Conservation (phyloP, 30 jellyfish, hydroid and myxozoan species). For the Aurelia aurita region DNA sequence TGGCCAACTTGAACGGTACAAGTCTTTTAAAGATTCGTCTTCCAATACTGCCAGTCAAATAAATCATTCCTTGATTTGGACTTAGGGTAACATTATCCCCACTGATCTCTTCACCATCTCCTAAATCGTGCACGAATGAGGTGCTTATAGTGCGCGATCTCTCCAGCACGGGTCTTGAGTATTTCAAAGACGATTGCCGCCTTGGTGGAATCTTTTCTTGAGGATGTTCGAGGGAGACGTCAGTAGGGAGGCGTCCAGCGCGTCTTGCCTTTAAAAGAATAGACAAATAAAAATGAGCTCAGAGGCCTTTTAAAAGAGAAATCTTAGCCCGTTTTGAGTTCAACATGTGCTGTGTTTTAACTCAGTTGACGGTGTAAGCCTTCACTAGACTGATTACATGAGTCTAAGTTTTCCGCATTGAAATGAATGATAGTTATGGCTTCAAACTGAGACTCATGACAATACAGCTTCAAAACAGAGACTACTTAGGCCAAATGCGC, state of each 20-base stretch:
- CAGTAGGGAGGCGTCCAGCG: slow-evolving; percentile 15
- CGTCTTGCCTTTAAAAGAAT: slow-evolving; percentile 1
- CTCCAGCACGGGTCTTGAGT: slow-evolving; percentile 87
- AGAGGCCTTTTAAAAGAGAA: too few species aligned
- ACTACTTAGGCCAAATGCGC: too few species aligned
- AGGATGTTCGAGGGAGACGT: slow-evolving; percentile 29
- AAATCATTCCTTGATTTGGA: slow-evolving; percentile 89
- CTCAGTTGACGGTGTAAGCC: too few species aligned
- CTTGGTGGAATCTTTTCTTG: slow-evolving; percentile 28
- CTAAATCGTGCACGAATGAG: slow-evolving; percentile 86
- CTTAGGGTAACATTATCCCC: slow-evolving; percentile 81
- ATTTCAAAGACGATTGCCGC: slow-evolving; percentile 68
- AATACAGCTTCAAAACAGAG: too few species aligned
- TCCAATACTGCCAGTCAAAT: slow-evolving; percentile 88
- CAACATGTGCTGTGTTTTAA: too few species aligned
- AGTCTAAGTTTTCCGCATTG: too few species aligned
- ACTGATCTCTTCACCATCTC: slow-evolving; percentile 88
- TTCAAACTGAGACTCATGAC: too few species aligned
- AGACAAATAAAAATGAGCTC: background rate
- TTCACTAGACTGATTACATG: too few species aligned
- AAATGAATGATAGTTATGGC: too few species aligned
- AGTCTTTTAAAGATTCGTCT: slow-evolving; percentile 78
- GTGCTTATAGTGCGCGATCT: slow-evolving; percentile 92
- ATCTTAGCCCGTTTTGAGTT: too few species aligned
- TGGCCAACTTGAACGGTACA: slow-evolving; percentile 89